Conservation (phyloP, 2,888 invertebrate genomes). For the Polydrusus tereticollis region DNA sequence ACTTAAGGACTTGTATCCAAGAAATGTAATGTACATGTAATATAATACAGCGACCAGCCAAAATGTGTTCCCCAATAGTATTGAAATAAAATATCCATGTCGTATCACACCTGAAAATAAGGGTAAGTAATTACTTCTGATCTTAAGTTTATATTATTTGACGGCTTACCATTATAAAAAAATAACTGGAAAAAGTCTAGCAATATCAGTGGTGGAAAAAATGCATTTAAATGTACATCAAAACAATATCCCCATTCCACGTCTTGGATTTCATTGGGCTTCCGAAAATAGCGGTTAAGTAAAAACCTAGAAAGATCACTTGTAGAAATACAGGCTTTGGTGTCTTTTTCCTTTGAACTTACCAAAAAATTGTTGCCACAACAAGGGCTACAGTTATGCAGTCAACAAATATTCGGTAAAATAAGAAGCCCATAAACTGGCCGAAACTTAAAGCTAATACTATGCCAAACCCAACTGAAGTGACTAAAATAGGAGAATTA, state of each 20-base stretch:
- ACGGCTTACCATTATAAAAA: conserved; percentile 82
- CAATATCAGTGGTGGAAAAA: conserved; percentile 94
- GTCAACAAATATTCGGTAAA: conserved; percentile 96
- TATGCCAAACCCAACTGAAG: conserved; percentile 88
- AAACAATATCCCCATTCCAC: conserved; percentile 99
- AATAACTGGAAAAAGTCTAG: conserved; percentile 93
- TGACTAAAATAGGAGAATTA: conserved; percentile 74
- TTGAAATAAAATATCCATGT: conserved; percentile 82
- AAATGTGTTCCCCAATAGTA: conserved; percentile 90
- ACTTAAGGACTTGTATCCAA: conserved; percentile 94
- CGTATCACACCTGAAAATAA: conserved; percentile 54
- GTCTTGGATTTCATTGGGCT: conserved; percentile 76
- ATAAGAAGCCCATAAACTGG: conserved; percentile 83
- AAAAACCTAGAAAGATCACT: conserved; percentile 80
- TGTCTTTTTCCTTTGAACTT: conserved; percentile 57
- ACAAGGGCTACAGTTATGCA: conserved; percentile 90
- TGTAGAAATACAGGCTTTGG: conserved; percentile 65
- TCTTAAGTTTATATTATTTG: background rate
- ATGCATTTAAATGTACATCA: conserved; percentile 98
- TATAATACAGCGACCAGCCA: conserved; percentile 93
- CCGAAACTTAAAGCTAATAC: conserved; percentile 78
- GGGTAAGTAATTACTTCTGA: background rate
- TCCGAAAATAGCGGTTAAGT: conserved; percentile 67
- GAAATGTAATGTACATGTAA: conserved; percentile 96
- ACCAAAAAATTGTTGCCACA: conserved; percentile 92